Conservation (phyloP, 2,113 vertebrate genomes). For the Leucopsar rothschildi region DNA sequence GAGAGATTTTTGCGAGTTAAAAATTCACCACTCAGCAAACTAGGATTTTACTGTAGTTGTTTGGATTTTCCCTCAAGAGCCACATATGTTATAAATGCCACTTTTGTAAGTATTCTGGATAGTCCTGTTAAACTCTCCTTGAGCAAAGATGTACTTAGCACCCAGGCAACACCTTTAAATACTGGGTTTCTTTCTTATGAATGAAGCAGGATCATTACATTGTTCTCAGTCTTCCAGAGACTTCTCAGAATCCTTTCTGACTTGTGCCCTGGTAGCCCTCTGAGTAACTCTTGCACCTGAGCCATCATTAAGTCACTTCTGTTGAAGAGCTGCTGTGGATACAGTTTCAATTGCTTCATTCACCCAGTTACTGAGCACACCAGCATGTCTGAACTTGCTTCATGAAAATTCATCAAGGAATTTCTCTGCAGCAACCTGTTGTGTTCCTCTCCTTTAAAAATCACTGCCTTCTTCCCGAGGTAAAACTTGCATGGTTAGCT, state of each 20-base stretch:
- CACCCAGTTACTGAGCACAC: neutral
- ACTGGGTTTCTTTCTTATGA: neutral
- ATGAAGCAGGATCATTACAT: neutral
- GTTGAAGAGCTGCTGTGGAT: neutral
- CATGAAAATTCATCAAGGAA: neutral
- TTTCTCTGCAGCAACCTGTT: neutral
- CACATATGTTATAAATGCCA: neutral
- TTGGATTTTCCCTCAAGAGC: neutral
- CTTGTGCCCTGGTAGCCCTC: neutral
- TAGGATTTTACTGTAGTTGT: neutral
- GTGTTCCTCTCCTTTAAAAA: neutral
- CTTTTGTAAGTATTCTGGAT: neutral
- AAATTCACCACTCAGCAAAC: neutral
- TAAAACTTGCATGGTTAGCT: accelerated
- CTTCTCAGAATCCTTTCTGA: neutral
- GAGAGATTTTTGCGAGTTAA: neutral
- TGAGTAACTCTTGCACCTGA: neutral
- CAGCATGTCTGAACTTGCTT: neutral
- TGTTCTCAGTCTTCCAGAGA: neutral
- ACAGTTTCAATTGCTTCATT: neutral
- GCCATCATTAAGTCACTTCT: neutral
- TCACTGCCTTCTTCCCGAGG: neutral
- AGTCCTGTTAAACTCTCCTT: neutral
- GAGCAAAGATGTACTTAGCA: neutral
- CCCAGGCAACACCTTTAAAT: neutral